Evolutionary conservation across 2,888 invertebrate genomes (phyloP).

Genomic region (Altica lythri): DNA sequence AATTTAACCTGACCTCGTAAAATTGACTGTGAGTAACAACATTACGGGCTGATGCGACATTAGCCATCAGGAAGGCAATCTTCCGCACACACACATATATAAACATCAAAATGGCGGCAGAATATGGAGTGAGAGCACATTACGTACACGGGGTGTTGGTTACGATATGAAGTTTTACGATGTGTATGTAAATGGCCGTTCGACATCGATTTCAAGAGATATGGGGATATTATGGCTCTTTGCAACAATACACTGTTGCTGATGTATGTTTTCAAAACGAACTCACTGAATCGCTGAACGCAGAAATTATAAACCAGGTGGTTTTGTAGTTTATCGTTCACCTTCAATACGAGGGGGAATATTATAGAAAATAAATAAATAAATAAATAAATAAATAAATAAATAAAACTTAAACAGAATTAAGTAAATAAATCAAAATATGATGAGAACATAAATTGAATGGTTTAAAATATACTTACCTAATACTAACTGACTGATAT

Average conservation of each 20-base stretch:
- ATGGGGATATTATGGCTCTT: slow-evolving; percentile 40
- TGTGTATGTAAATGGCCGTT: slow-evolving; percentile 46
- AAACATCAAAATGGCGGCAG: slow-evolving; percentile 23
- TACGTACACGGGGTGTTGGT: slow-evolving; percentile 41
- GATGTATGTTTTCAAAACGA: slow-evolving; percentile 28
- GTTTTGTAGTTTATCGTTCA: not conserved
- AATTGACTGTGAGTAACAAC: slow-evolving; percentile 16
- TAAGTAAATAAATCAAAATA: too few species aligned
- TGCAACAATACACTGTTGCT: slow-evolving; percentile 42
- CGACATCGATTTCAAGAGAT: slow-evolving; percentile 46
- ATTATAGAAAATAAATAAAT: not conserved
- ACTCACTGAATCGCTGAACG: slow-evolving; percentile 13
- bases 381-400: too few species aligned
- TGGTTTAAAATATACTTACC: too few species aligned
- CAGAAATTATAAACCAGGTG: slow-evolving; percentile 7
- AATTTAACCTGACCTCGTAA: slow-evolving; percentile 9
- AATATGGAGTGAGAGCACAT: slow-evolving; percentile 28
- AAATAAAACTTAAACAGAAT: too few species aligned
- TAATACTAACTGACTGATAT: too few species aligned
- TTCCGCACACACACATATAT: slow-evolving; percentile 19
- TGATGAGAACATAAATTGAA: too few species aligned
- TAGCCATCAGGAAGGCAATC: slow-evolving; percentile 23
- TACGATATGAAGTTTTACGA: slow-evolving; percentile 44
- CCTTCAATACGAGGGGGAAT: slow-evolving; percentile 6
- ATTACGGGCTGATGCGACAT: slow-evolving; percentile 18